Conservation (phyloP, 2,113 vertebrate species). For the Hippotragus niger region DNA sequence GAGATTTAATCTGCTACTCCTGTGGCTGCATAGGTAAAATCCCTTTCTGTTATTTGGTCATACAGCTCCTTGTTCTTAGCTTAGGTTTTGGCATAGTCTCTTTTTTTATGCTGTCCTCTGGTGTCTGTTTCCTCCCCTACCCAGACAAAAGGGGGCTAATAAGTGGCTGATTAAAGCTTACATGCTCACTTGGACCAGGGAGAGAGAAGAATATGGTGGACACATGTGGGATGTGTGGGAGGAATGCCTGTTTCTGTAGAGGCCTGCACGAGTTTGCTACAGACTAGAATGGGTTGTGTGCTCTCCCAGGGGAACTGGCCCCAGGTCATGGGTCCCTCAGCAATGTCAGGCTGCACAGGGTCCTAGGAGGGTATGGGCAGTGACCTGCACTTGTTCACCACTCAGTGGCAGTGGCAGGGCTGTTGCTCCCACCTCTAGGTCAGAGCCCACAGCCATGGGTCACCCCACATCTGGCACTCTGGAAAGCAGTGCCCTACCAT, state of each 20-base stretch:
- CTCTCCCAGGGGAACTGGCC: not conserved
- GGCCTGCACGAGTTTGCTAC: not conserved
- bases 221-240: not conserved
- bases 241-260: not conserved
- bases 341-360: not conserved
- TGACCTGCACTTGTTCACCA: not conserved
- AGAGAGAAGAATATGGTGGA: not conserved
- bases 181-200: not conserved
- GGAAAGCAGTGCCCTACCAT: not conserved
- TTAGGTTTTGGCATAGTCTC: not conserved
- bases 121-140: not conserved
- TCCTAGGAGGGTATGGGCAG: not conserved
- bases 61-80: not conserved
- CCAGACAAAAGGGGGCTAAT: not conserved
- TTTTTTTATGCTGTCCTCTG: not conserved
- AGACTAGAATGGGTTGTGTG: not conserved
- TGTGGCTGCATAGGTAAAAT: not conserved
- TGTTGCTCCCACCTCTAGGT: not conserved
- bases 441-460: not conserved
- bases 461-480: not conserved
- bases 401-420: not conserved
- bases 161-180: not conserved
- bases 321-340: not conserved
- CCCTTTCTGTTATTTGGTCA: not conserved
- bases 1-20: not conserved